These are phyloP conservation scores for Notothenia rossii DNA, from an alignment of 2,113 vertebrate species.

Conservation along the genomic window DNA sequence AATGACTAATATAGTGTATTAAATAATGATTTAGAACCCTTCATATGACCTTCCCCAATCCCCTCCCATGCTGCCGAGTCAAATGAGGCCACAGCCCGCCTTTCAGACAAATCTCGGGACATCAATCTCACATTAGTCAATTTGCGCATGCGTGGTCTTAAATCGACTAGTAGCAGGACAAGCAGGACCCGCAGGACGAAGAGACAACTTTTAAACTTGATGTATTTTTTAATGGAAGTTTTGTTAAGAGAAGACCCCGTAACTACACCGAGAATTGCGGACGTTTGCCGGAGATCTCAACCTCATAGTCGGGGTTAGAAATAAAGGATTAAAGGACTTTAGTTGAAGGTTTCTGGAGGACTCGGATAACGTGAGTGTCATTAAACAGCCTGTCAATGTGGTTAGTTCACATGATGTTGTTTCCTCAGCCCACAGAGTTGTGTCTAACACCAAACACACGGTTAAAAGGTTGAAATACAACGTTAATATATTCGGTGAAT, in stretches of 20 bases:
- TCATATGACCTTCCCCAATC: neutral
- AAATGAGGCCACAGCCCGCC: conserved; percentile 2
- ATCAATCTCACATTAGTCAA: fast-evolving
- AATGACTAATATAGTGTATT: neutral
- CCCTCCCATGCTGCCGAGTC: neutral
- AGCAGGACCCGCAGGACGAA: fast-evolving
- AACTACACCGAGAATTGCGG: fast-evolving
- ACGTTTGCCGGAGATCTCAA: neutral
- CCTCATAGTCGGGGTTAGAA: fast-evolving
- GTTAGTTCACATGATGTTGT: neutral
- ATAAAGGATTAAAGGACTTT: neutral
- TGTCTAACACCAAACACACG: neutral
- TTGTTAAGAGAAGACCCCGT: fast-evolving
- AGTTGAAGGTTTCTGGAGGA: neutral
- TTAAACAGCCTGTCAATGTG: neutral
- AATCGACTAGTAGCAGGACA: fast-evolving
- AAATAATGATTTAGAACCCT: neutral
- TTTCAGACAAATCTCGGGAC: conserved; percentile 25
- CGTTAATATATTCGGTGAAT: fast-evolving
- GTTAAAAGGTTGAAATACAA: neutral
- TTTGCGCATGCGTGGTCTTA: conserved; percentile 43
- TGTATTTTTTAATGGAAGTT: neutral
- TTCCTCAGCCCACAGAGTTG: neutral
- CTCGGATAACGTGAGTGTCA: conserved; percentile 55
- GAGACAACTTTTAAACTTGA: neutral